Evolutionary conservation across 2,888 invertebrate species (phyloP).

Genomic region (Drosophila emarginata): DNA sequence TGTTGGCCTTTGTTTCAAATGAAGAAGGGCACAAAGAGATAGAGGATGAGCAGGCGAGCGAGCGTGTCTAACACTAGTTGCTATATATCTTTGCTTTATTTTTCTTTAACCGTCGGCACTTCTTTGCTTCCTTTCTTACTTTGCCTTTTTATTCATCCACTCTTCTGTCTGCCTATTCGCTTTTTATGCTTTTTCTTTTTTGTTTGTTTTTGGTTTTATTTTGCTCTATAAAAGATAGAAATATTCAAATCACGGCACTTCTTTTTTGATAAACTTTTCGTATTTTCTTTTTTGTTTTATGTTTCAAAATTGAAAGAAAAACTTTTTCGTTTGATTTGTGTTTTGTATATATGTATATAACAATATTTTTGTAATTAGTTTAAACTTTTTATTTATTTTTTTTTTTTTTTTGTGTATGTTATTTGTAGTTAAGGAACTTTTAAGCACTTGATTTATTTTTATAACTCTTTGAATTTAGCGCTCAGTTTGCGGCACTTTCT

Average conservation of each 20-base stretch:
- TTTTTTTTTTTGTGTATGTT: conserved; percentile 55
- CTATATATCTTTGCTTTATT: conserved; percentile 43
- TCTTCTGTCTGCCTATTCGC: conserved; percentile 21
- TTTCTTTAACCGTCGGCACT: conserved; percentile 48
- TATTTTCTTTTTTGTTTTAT: conserved; percentile 9
- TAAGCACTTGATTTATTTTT: conserved; percentile 66
- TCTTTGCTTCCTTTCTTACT: conserved; percentile 3
- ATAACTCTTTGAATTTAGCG: conserved; percentile 13
- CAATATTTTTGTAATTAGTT: neutral
- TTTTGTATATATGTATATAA: conserved; percentile 53
- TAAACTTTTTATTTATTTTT: conserved; percentile 3
- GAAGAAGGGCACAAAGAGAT: neutral
- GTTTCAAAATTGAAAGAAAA: conserved; percentile 58
- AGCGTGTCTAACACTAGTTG: conserved; percentile 48
- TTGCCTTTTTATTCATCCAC: conserved; percentile 19
- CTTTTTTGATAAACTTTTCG: conserved; percentile 13
- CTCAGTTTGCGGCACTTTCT: conserved; percentile 66
- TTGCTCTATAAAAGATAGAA: conserved; percentile 13
- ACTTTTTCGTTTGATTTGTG: conserved; percentile 28
- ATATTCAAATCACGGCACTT: conserved; percentile 45
- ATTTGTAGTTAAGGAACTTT: conserved; percentile 66
- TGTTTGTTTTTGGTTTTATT: neutral
- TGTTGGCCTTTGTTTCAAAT: conserved; percentile 44
- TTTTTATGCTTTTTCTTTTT: conserved; percentile 17
- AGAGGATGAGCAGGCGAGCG: neutral